phyloP scores from a whole-genome alignment of 2,113 vertebrate species.

The Brachyhypopomus occidentalis region DNA sequence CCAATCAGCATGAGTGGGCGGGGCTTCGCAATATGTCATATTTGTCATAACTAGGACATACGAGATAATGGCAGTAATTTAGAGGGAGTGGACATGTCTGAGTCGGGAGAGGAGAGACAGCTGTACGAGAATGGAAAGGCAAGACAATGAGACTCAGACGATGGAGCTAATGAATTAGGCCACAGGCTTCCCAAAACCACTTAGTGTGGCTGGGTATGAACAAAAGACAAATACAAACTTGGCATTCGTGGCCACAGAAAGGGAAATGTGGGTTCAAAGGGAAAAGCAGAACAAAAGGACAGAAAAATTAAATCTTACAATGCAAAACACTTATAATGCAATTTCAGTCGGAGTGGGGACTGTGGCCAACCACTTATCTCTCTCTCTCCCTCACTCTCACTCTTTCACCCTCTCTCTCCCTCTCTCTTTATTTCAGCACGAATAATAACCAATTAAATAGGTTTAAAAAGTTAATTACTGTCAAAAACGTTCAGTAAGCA shows the following conservation, averaged over 20 bases:
- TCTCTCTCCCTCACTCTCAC: background rate
- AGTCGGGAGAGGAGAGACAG: slow-evolving; percentile 51
- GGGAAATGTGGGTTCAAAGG: background rate
- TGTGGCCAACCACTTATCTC: background rate
- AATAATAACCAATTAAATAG: too few relatives aligned
- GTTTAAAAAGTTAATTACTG: too few relatives aligned
- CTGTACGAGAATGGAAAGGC: background rate
- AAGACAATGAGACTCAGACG: slow-evolving; percentile 41
- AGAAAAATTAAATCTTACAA: background rate
- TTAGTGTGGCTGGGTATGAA: background rate
- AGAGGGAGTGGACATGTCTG: slow-evolving; percentile 4
- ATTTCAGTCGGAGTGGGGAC: background rate
- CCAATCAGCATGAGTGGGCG: background rate
- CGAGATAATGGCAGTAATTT: slow-evolving; percentile 44
- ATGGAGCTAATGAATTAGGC: slow-evolving; percentile 34
- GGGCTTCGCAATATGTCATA: slow-evolving; percentile 2
- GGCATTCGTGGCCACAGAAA: background rate
- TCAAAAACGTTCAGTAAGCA: too few relatives aligned
- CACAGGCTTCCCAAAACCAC: slow-evolving; percentile 21
- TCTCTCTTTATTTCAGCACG: too few relatives aligned
- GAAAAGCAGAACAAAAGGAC: background rate
- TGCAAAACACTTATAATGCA: too few relatives aligned
- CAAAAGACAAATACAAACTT: slow-evolving; percentile 7
- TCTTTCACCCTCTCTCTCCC: too few relatives aligned
- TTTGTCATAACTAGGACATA: slow-evolving; percentile 9